Base-by-base conservation (phyloP, 2,888 invertebrate genomes). In the Caenorhabditis panamensis region DNA sequence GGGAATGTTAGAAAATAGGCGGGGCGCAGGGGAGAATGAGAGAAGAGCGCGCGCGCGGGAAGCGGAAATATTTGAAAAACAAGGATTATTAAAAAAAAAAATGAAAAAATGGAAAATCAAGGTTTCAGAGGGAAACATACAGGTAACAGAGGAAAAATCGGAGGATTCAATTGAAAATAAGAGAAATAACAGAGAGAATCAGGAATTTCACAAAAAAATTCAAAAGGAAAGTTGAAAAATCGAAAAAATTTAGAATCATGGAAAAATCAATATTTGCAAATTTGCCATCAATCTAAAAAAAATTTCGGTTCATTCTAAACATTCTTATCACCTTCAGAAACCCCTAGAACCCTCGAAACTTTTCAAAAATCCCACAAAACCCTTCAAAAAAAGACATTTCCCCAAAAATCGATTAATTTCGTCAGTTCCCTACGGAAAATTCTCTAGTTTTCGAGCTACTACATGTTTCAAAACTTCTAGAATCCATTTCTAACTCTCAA, bases 351-450 rank as follows among this genome's bases (percentile, higher is more conserved):
- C 5, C 36, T 36, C 11, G 5, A 11, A 36, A 36, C 11, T 36
- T 36, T 36, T 36, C 5, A 41, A 41, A 41, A 41, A 41, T 41
- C 16, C 41, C 41, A 9, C 2, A 41, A 41, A 41, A 13, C 41
- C 16, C 5, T 11, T 4, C 31, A 31, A 31, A 31, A 31, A 41
- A 13, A 2, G 41, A 9, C 41, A 9, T 41, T 41, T 2, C 41
- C 31, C 31, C 4, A 54, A 54, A 54, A 54, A 54, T 54, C 54
- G 54, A 54, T 54, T 6, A 54, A 26, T 11, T 41, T 16, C 41
- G 13, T 41, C 41, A 41, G 13, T 41, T 11, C 41, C 3, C 3
- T 13, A 41, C 41, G 8, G 9, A 41, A 16, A 41, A 41, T 13
- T 13, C 13, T 16, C 41, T 6, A 11, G 41, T 41, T 41, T 41